phyloP scores from a whole-genome alignment of 2,113 vertebrate species.

The Felis chaus region DNA sequence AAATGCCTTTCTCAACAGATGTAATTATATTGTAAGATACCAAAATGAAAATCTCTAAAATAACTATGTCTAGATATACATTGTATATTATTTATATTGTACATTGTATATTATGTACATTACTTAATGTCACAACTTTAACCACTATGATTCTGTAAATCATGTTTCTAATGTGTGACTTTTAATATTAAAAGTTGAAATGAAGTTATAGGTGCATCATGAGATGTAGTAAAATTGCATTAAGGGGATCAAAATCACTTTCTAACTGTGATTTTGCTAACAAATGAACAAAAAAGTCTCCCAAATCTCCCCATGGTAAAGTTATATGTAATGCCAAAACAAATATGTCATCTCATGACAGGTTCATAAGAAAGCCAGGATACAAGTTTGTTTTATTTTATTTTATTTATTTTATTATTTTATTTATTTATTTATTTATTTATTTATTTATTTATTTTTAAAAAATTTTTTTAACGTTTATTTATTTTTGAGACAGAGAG shows the following conservation, averaged over 20 bases:
- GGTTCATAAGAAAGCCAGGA: not conserved
- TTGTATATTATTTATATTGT: not conserved
- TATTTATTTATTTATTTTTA: no score
- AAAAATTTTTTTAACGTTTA: no score
- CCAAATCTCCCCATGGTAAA: not conserved
- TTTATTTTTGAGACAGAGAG: no score
- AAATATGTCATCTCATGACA: not conserved
- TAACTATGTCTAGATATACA: not conserved
- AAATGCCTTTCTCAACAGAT: not conserved
- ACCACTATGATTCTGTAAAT: not conserved
- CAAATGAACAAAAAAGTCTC: not conserved
- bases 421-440: no score
- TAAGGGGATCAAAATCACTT: constrained; percentile 60
- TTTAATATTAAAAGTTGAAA: constrained; percentile 48
- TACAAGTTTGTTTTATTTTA: not conserved
- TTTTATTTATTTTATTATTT: no score
- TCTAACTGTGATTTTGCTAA: not conserved
- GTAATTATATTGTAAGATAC: not conserved
- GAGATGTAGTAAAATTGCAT: constrained; percentile 60
- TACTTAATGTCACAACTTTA: not conserved
- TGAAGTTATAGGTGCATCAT: not conserved
- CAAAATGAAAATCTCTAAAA: not conserved
- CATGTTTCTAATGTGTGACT: not conserved
- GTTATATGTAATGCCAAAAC: not conserved
- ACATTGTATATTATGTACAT: not conserved